phyloP scores from a whole-genome alignment of 2,113 vertebrate genomes.

The Paratilapia polleni region DNA sequence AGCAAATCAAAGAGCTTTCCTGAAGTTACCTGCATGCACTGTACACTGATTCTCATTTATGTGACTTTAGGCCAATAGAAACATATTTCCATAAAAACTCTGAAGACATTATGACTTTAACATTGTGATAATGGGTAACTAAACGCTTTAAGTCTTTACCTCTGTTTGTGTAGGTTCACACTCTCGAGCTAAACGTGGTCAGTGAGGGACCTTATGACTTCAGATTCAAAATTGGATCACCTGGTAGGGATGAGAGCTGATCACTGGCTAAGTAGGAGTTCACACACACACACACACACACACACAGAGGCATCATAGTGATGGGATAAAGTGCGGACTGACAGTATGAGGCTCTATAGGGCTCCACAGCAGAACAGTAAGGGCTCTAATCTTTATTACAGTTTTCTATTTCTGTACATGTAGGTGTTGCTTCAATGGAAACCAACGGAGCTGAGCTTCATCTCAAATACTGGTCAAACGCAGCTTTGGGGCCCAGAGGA shows the following conservation, averaged over 20 bases:
- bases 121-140: background rate
- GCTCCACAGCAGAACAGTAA: constrained; percentile 8
- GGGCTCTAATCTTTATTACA: constrained; percentile 38
- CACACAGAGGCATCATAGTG: constrained; percentile 15
- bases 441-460: background rate
- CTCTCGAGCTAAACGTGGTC: background rate
- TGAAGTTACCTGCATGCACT: too few species aligned
- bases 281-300: background rate
- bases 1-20: too few species aligned
- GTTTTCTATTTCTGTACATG: constrained; percentile 17
- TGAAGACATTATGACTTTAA: background rate
- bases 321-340: constrained; percentile 43
- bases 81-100: background rate
- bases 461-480: background rate
- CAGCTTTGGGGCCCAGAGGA: too few species aligned
- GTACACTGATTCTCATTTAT: too few species aligned
- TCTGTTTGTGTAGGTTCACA: background rate
- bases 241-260: constrained; percentile 26
- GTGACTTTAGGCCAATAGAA: too few species aligned
- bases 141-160: background rate
- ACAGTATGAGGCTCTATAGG: background rate
- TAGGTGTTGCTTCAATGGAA: constrained; percentile 13
- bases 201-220: constrained; percentile 11
- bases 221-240: constrained; percentile 25
- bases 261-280: background rate